These are phyloP conservation scores for Tenthredo amoena DNA, from an alignment of 2,888 invertebrate genomes.

Conservation along the genomic window DNA sequence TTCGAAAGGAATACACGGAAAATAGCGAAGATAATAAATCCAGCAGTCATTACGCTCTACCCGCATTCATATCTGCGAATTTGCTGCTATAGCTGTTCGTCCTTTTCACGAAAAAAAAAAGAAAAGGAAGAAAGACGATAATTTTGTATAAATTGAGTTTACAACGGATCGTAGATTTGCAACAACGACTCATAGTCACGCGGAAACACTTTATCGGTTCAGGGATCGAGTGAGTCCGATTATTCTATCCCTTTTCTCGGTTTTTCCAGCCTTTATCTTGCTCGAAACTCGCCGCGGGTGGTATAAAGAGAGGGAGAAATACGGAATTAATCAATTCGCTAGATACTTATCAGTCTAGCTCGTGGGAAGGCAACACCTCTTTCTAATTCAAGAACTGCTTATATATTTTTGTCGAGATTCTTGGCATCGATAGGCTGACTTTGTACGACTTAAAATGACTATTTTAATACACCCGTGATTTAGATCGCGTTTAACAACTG, in stretches of 20 bases:
- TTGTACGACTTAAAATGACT: neutral
- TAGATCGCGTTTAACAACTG: neutral
- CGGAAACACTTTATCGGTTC: slow-evolving; percentile 1
- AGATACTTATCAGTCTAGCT: neutral
- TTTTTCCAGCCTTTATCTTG: neutral
- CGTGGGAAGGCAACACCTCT: neutral
- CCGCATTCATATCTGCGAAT: neutral
- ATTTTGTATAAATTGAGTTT: neutral
- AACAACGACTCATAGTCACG: slow-evolving; percentile 8
- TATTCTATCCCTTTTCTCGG: neutral
- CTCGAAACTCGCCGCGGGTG: neutral
- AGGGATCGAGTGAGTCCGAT: neutral
- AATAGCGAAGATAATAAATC: neutral
- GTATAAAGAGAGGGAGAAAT: neutral
- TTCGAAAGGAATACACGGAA: neutral
- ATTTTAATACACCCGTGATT: neutral
- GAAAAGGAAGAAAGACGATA: no score
- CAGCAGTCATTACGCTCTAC: neutral
- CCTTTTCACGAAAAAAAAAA: neutral
- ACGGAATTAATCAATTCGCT: slow-evolving; percentile 1
- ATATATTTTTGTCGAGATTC: neutral
- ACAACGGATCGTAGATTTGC: neutral
- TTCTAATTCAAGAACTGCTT: neutral
- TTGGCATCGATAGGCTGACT: neutral
- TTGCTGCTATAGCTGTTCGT: no score